Evolutionary conservation across 2,888 invertebrate genomes (phyloP), one percentile per base, ranked within the genome.

Genomic region (Trachelus iudaicus): DNA sequence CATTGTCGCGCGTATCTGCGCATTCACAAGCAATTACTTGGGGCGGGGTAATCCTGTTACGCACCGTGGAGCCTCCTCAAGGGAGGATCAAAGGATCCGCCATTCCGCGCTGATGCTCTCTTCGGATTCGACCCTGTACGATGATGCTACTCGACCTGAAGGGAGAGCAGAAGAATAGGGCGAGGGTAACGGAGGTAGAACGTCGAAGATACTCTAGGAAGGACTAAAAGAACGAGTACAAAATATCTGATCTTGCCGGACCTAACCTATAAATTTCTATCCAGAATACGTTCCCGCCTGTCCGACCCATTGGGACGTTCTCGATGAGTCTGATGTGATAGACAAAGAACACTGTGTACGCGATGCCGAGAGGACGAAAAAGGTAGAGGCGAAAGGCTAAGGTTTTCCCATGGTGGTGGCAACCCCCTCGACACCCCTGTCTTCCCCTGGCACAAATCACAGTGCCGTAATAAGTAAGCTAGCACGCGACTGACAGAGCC

Each of bases 1-100:
- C 81, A 82, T 82, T 83, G 84, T 84, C 83, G 80, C 74, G 74
- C 74, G 74, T 74, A 74, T 74, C 78, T 69, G 85, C 83, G 88
- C 89, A 90, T 91, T 91, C 91, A 90, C 90, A 86, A 91, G 89
- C 91, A 91, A 91, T 91, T 91, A 91, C 91, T 82, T 82, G 82
- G 87, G 90, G 90, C 86, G 90, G 90, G 87, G 90, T 91, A 91
- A 91, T 91, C 91, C 89, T 85, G 86, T 89, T 91, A 91, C 81
- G 83, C 79, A 80, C 83, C 80, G 83, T 83, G 82, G 83, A 81
- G 82, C 82, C 83, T 87, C 85, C 84, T 87, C 85, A 84, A 82
- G 88, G 88, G 88, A 86, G 88, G 90, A 91, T 91, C 91, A 91
- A 91, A 91, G 90, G 87, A 87, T 83, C 84, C 86, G 86, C 83